These are phyloP conservation scores for Zaprionus lineosus DNA, from an alignment of 2,888 invertebrate genomes.

Conservation along the genomic window DNA sequence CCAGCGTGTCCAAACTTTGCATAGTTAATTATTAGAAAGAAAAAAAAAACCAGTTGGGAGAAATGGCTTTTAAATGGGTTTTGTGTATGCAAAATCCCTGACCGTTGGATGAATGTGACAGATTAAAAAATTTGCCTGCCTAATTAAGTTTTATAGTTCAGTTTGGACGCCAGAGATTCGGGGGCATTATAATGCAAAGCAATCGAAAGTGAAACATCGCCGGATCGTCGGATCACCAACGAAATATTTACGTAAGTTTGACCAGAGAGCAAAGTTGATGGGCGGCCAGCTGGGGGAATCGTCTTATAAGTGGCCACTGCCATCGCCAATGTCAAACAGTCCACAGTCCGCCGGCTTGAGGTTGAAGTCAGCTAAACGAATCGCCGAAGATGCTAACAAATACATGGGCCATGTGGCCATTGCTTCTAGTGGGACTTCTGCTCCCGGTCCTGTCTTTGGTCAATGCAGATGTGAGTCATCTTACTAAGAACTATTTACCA, in stretches of 20 bases:
- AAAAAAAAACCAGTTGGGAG: constrained; percentile 37
- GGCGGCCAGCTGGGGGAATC: neutral
- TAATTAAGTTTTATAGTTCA: constrained; percentile 64
- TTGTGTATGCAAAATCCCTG: constrained; percentile 40
- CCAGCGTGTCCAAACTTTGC: constrained; percentile 22
- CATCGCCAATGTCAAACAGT: constrained; percentile 47
- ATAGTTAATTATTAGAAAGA: constrained; percentile 21
- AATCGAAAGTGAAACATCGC: constrained; percentile 65
- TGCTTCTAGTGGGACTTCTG: constrained; percentile 16
- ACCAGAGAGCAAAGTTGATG: constrained; percentile 25
- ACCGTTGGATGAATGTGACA: constrained; percentile 30
- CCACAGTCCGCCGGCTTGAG: constrained; percentile 28
- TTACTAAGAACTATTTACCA: constrained; percentile 40
- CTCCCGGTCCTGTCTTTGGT: constrained; percentile 6
- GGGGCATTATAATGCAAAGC: constrained; percentile 63
- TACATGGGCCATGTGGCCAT: constrained; percentile 17
- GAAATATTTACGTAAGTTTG: constrained; percentile 43
- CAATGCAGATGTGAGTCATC: constrained; percentile 34
- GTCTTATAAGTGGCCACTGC: constrained; percentile 64
- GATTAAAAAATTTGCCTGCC: constrained; percentile 42
- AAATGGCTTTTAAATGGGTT: constrained; percentile 31
- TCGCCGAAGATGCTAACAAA: constrained; percentile 30
- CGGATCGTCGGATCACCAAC: too few species aligned
- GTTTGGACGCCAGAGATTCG: constrained; percentile 19
- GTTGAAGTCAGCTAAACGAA: constrained; percentile 15